phyloP scores from a whole-genome alignment of 2,888 invertebrate species.

The Operophtera brumata region DNA sequence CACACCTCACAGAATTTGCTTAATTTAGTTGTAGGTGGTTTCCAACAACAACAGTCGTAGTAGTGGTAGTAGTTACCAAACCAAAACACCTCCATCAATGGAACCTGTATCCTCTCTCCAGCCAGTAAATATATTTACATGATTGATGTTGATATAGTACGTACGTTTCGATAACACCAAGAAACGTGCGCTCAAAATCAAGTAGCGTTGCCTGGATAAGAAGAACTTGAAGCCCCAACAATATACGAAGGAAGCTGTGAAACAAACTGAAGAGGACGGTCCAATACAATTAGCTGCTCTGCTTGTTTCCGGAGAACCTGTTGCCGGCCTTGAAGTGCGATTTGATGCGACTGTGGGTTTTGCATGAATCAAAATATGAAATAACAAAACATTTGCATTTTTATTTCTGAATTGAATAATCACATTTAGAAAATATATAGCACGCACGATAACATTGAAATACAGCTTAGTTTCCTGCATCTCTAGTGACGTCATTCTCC shows the following conservation, averaged over 20 bases:
- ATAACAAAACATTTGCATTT: conserved; percentile 1
- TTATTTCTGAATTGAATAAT: too few species aligned
- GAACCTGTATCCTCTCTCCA: background rate
- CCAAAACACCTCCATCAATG: background rate
- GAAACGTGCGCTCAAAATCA: background rate
- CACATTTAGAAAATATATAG: background rate
- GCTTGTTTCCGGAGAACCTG: conserved; percentile 27
- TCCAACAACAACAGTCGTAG: too few species aligned
- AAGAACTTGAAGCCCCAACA: background rate
- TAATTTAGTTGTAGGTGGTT: too few species aligned
- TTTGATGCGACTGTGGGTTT: conserved; percentile 18
- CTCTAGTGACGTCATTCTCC: conserved; percentile 19
- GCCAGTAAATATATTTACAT: background rate
- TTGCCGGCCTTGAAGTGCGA: conserved; percentile 24
- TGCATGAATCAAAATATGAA: conserved; percentile 15
- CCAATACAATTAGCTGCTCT: conserved; percentile 23
- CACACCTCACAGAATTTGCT: too few species aligned
- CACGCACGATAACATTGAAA: background rate
- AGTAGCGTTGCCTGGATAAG: background rate
- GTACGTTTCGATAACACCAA: background rate
- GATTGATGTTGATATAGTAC: background rate
- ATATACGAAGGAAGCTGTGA: conserved; percentile 4
- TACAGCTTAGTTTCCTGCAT: conserved; percentile 9
- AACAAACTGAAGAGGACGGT: conserved; percentile 13
- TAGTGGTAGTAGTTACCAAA: too few species aligned